phyloP scores from a whole-genome alignment of 2,888 invertebrate genomes.

The Drosophila meridiana region DNA sequence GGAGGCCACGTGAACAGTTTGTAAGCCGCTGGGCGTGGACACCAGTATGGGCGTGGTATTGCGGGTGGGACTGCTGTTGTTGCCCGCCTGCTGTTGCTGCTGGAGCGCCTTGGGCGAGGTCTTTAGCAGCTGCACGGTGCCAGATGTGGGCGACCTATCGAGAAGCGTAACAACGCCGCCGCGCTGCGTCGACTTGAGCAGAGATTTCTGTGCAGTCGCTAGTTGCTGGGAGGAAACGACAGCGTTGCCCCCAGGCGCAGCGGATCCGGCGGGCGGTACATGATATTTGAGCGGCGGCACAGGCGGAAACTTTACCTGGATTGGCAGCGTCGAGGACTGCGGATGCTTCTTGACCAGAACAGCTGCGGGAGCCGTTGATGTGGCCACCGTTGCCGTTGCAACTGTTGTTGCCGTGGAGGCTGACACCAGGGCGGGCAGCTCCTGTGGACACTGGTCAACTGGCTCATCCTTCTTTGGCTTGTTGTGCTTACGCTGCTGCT shows the following conservation, averaged over 20 bases:
- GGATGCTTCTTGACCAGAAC: slow-evolving; percentile 52
- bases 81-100: slow-evolving; percentile 11
- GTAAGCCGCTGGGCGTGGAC: slow-evolving; percentile 83
- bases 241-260: slow-evolving; percentile 17
- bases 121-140: slow-evolving; percentile 36
- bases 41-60: slow-evolving; percentile 82
- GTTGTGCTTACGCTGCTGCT: slow-evolving; percentile 69
- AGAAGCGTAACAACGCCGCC: slow-evolving; percentile 49
- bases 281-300: slow-evolving; percentile 82
- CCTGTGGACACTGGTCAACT: slow-evolving; percentile 19
- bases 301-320: slow-evolving; percentile 73
- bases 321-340: slow-evolving; percentile 34
- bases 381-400: slow-evolving; percentile 17
- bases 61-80: slow-evolving; percentile 48
- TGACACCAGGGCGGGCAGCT: slow-evolving; percentile 80
- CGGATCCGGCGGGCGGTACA: slow-evolving; percentile 52
- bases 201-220: slow-evolving; percentile 68
- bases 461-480: slow-evolving; percentile 55
- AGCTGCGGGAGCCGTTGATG: slow-evolving; percentile 10
- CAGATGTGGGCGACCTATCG: slow-evolving; percentile 31
- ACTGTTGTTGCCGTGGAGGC: slow-evolving; percentile 9
- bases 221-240: slow-evolving; percentile 24
- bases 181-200: slow-evolving; percentile 67
- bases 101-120: slow-evolving; percentile 30
- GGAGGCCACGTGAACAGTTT: slow-evolving; percentile 84